A percentile compares a stretch with the other conserved stretches of the same genome.
Evolutionary conservation across 2,888 invertebrate species (phyloP).

Genomic region (Drosophila peninsularis): DNA sequence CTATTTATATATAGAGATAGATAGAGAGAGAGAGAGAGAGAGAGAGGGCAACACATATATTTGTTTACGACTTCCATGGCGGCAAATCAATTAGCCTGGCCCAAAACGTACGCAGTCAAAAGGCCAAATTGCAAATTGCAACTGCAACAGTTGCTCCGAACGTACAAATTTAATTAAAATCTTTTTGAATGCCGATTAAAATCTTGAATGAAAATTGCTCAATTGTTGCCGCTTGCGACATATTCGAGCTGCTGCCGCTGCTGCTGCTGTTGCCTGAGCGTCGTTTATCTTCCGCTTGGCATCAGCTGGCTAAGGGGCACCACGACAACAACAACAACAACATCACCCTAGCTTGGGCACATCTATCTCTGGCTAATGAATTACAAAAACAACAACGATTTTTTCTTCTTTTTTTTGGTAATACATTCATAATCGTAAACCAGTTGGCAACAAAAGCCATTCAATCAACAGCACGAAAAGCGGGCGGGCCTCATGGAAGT

Average conservation of each 20-base stretch:
- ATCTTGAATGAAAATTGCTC: conserved; percentile 63
- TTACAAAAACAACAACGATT: conserved; percentile 27
- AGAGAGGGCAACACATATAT: not conserved
- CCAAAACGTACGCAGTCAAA: conserved; percentile 19
- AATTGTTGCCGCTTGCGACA: conserved; percentile 63
- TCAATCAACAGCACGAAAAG: conserved; percentile 54
- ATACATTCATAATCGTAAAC: conserved; percentile 42
- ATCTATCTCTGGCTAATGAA: conserved; percentile 41
- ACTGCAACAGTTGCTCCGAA: conserved; percentile 37
- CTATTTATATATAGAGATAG: not conserved
- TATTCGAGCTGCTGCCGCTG: conserved; percentile 21
- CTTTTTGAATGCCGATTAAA: conserved; percentile 43
- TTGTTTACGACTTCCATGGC: conserved; percentile 35
- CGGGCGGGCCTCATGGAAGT: conserved; percentile 21
- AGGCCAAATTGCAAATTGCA: conserved; percentile 49
- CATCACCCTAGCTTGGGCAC: conserved; percentile 16
- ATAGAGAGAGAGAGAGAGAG: not conserved
- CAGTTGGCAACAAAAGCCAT: conserved; percentile 40
- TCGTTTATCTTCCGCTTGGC: conserved; percentile 60
- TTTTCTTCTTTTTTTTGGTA: conserved; percentile 29
- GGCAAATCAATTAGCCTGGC: conserved; percentile 52
- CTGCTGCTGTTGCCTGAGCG: conserved; percentile 5
- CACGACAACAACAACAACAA: conserved; percentile 15
- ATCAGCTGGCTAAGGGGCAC: conserved; percentile 48
- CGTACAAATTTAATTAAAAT: conserved; percentile 49